phyloP scores from a whole-genome alignment of 2,113 vertebrate genomes.

The Acanthochromis polyacanthus region DNA sequence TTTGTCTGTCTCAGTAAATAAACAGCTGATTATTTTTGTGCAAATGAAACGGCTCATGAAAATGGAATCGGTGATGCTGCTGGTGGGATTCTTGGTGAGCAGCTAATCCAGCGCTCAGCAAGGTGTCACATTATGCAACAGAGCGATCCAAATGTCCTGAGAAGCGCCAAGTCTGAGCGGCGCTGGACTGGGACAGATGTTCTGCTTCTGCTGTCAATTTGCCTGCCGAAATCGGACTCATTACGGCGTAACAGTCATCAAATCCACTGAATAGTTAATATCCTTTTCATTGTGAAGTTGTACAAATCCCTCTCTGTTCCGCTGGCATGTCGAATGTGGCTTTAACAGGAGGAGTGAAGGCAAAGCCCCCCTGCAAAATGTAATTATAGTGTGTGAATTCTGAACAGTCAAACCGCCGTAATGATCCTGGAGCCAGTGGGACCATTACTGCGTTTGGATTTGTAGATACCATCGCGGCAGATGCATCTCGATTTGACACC shows the following conservation, averaged over 20 bases:
- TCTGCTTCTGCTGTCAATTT: conserved; percentile 52
- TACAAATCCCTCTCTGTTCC: conserved; percentile 62
- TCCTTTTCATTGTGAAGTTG: conserved; percentile 66
- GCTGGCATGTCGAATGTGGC: conserved; percentile 67
- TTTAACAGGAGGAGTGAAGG: conserved; percentile 65
- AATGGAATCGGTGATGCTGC: background rate
- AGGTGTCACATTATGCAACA: conserved; percentile 38
- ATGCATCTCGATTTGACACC: conserved; percentile 31
- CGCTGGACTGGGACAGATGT: conserved; percentile 17
- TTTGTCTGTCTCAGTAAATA: conserved; percentile 42
- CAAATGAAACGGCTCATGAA: background rate
- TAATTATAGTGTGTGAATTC: conserved; percentile 65
- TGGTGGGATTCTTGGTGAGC: conserved; percentile 6
- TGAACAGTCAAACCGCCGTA: conserved; percentile 48
- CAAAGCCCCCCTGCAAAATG: conserved; percentile 64
- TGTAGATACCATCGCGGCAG: conserved; percentile 33
- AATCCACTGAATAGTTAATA: conserved; percentile 65
- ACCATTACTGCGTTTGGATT: conserved; percentile 45
- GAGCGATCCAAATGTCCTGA: conserved; percentile 28
- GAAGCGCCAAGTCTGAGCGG: conserved; percentile 21
- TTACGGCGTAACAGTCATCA: conserved; percentile 62
- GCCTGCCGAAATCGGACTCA: conserved; percentile 55
- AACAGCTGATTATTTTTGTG: conserved; percentile 13
- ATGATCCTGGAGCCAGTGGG: conserved; percentile 42
- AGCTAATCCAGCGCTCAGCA: conserved; percentile 39